Conservation (phyloP, 1,140 invertebrate species). For the Drosophila ogumai region DNA sequence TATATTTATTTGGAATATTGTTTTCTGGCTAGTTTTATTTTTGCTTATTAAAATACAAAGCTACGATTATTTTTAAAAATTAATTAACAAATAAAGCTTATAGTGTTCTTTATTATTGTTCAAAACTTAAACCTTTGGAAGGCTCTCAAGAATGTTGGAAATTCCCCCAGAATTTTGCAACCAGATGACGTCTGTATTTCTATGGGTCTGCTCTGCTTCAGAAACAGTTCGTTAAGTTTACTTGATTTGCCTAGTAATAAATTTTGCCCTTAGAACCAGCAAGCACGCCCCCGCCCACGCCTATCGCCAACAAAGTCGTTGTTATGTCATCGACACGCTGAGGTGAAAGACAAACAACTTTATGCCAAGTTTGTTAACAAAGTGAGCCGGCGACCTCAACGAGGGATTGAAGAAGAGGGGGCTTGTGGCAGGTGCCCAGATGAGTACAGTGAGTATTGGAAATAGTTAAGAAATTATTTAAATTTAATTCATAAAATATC, state of each 20-base stretch:
- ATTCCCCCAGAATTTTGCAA: too few species aligned
- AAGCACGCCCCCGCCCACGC: too few species aligned
- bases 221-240: slow-evolving; percentile 72
- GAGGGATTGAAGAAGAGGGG: background rate
- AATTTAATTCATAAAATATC: too few species aligned
- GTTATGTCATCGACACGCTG: slow-evolving; percentile 74
- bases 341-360: slow-evolving; percentile 80
- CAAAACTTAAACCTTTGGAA: too few species aligned
- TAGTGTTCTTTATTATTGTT: background rate
- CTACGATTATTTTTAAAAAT: background rate
- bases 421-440: slow-evolving; percentile 45
- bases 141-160: too few species aligned
- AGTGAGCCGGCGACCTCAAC: slow-evolving; percentile 67
- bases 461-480: background rate
- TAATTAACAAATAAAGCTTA: background rate
- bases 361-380: slow-evolving; percentile 80
- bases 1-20: too few species aligned
- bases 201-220: slow-evolving; percentile 1
- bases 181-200: slow-evolving; percentile 15
- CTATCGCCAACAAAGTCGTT: slow-evolving; percentile 24
- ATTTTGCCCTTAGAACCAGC: slow-evolving; percentile 41
- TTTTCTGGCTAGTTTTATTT: background rate
- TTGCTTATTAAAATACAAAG: background rate
- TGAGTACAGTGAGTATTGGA: slow-evolving; percentile 40
- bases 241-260: slow-evolving; percentile 68